phyloP scores from a whole-genome alignment of 2,113 vertebrate genomes.

The Ameiurus melas region DNA sequence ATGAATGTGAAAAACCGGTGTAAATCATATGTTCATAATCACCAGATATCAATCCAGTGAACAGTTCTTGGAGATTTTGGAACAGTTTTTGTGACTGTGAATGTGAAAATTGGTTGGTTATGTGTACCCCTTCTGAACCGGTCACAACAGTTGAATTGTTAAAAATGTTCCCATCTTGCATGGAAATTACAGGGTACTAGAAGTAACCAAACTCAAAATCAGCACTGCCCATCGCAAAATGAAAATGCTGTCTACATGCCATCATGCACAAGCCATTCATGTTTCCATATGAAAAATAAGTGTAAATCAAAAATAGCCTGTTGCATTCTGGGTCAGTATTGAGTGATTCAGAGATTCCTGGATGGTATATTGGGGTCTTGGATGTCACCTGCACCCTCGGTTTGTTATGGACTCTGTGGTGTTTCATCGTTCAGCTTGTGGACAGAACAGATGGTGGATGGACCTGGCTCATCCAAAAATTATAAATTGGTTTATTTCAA shows the following conservation, averaged over 20 bases:
- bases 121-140: background rate
- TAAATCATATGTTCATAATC: background rate
- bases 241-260: background rate
- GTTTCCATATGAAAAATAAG: background rate
- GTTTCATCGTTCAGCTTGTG: conserved; percentile 28
- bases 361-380: conserved; percentile 18
- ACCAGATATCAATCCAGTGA: background rate
- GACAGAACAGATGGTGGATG: conserved; percentile 20
- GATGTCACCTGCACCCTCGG: conserved; percentile 19
- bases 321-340: background rate
- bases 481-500: conserved; percentile 29
- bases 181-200: background rate
- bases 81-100: background rate
- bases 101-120: background rate
- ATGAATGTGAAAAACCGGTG: background rate
- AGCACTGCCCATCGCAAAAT: background rate
- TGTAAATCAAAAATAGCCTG: background rate
- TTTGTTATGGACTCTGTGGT: conserved; percentile 30
- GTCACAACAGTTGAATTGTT: background rate
- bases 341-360: conserved; percentile 22
- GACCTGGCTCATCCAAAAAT: conserved; percentile 18
- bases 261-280: background rate
- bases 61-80: background rate
- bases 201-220: background rate
- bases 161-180: background rate